Evolutionary conservation across 2,797 vertebrate genomes (phyloP).

Genomic region (Rhinella marina): DNA sequence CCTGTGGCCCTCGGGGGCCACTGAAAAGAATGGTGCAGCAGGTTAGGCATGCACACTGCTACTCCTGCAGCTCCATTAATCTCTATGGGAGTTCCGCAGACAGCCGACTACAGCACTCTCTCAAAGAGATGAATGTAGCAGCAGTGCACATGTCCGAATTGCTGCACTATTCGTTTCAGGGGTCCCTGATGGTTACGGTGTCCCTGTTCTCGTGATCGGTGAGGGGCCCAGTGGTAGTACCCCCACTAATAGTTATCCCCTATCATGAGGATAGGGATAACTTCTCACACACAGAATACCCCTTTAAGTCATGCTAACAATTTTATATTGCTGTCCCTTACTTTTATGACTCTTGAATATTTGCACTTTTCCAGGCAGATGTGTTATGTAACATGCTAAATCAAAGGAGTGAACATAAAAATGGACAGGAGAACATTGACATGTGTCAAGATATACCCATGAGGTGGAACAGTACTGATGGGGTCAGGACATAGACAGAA

Average conservation of each 20-base stretch:
- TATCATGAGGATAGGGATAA: too few relatives aligned
- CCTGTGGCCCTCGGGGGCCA: too few relatives aligned
- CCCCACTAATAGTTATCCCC: background rate
- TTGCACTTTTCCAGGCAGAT: background rate
- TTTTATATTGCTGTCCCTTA: background rate
- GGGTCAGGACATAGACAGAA: background rate
- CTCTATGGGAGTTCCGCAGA: too few relatives aligned
- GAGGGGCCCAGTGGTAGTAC: too few relatives aligned
- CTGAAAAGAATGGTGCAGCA: too few relatives aligned
- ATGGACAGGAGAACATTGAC: background rate
- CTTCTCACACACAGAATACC: background rate
- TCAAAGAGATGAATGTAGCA: too few relatives aligned
- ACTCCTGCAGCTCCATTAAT: too few relatives aligned
- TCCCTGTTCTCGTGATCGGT: background rate
- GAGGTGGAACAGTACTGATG: background rate
- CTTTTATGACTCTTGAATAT: background rate
- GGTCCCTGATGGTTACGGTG: too few relatives aligned
- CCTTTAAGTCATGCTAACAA: background rate
- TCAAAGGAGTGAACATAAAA: background rate
- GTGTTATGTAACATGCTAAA: background rate
- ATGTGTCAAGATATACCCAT: constrained; percentile 2
- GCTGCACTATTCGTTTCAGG: too few relatives aligned
- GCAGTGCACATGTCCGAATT: too few relatives aligned
- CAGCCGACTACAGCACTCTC: too few relatives aligned
- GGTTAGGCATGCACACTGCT: too few relatives aligned